A percentile compares a stretch with the other conserved stretches of the same genome.
Conservation (phyloP, 2,888 invertebrate species). For the Hypercompe scribonia region DNA sequence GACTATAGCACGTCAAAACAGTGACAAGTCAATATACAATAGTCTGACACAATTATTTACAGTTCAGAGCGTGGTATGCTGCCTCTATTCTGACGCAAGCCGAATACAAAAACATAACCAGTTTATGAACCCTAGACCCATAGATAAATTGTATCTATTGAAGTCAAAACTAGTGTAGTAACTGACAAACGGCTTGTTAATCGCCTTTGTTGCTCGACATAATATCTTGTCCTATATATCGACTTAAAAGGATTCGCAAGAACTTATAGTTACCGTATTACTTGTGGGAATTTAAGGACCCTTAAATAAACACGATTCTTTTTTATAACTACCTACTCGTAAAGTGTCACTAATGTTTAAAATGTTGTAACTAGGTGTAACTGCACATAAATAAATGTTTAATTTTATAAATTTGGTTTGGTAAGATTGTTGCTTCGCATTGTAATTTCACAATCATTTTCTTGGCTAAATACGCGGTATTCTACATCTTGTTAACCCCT, state of each 20-base stretch:
- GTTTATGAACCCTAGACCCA: slow-evolving; percentile 60
- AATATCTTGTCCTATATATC: slow-evolving; percentile 72
- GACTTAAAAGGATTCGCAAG: slow-evolving; percentile 67
- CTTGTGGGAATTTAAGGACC: slow-evolving; percentile 58
- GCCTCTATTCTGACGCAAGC: slow-evolving; percentile 35
- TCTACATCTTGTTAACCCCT: too few species aligned
- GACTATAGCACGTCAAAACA: slow-evolving; percentile 1
- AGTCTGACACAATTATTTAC: slow-evolving; percentile 37
- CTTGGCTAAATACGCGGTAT: slow-evolving; percentile 29
- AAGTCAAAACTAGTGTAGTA: slow-evolving; percentile 61
- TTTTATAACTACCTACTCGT: slow-evolving; percentile 53
- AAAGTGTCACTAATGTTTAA: slow-evolving; percentile 45
- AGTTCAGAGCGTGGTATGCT: slow-evolving; percentile 28
- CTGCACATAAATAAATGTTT: slow-evolving; percentile 25
- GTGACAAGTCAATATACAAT: slow-evolving; percentile 4
- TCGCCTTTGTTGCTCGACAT: slow-evolving; percentile 70
- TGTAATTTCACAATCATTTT: slow-evolving; percentile 38
- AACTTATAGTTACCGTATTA: slow-evolving; percentile 43
- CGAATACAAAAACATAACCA: slow-evolving; percentile 52
- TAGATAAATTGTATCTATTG: slow-evolving; percentile 62
- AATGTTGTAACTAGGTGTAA: slow-evolving; percentile 15
- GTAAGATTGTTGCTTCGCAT: slow-evolving; percentile 39
- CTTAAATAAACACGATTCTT: slow-evolving; percentile 36
- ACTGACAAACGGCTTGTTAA: slow-evolving; percentile 79
- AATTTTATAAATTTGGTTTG: slow-evolving; percentile 29